Base-by-base conservation (phyloP, 92 coral and sea anemone species). In the Epizoanthus rinbou region DNA sequence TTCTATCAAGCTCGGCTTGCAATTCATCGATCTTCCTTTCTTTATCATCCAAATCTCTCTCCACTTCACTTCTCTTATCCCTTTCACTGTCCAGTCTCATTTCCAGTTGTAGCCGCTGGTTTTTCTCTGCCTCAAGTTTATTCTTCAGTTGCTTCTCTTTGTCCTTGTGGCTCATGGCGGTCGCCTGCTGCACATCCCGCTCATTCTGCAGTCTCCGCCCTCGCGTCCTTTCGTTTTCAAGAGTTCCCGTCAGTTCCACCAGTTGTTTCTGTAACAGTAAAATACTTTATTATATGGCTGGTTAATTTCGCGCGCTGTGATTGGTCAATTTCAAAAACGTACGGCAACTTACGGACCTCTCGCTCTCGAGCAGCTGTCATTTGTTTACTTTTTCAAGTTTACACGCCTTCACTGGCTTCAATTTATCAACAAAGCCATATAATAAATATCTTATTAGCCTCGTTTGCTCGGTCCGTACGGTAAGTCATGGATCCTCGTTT, bases 161-260 rank as follows among this genome's bases (percentile, higher is more conserved):
- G 39, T 94, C 94, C 60, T 90, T 89, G 90, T 94, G 97, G 63
- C 97, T 91, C 97, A 96, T 87, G 47, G 99, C 97, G 10, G 98
- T 88, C 31, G 95, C 99, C 79, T 96, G 98, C 56, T 96, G 99
- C 17, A 89, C 94, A 83, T 96, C 99, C 21, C 99, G 89, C 41
- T 96, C 99, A 74, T 96, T 96, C 74, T 94, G 99, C 37, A 96
- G 84, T 72, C 95, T 85, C 52, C 97, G 85, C 9, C 94, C 98
- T 3, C 99, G 96, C 21, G 82, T 85, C 80, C 98, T 86, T 69
- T 96, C 99, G 63, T 85, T 91, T 79, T 94, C 99, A 37, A 96
- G 85, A 0, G 94, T 92, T 50, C 97, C 94, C 1, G 97, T 96
- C 67, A 93, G 90, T 13, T 96, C 97, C 16, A 90, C 96, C 24